phyloP scores from a whole-genome alignment of 2,888 invertebrate species.

The Trichopoda pennipes region DNA sequence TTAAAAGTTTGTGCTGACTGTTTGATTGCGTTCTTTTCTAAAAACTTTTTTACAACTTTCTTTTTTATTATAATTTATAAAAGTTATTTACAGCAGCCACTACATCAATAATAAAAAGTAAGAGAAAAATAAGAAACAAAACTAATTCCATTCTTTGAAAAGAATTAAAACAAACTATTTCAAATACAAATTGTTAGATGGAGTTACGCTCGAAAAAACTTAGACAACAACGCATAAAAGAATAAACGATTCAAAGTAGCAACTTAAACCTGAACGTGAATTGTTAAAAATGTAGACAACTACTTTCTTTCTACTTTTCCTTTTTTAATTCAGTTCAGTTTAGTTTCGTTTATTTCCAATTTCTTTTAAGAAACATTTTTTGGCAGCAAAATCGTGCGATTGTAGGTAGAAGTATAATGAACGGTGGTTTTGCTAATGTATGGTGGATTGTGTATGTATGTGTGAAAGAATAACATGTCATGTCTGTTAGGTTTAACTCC shows the following conservation, averaged over 20 bases:
- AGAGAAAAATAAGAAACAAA: background rate
- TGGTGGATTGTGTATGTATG: too few species aligned
- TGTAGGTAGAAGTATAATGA: too few species aligned
- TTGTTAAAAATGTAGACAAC: background rate
- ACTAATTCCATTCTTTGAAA: conserved; percentile 5
- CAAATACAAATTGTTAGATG: conserved; percentile 21
- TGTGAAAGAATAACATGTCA: too few species aligned
- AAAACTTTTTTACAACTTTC: background rate
- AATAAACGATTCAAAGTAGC: background rate
- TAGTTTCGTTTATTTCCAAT: background rate
- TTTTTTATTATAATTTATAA: background rate
- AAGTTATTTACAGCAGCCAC: conserved; percentile 44
- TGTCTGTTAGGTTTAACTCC: too few species aligned
- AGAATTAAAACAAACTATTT: conserved; percentile 32
- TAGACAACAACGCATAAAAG: background rate
- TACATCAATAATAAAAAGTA: background rate
- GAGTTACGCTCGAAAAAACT: conserved; percentile 36
- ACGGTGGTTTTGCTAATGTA: too few species aligned
- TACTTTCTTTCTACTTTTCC: background rate
- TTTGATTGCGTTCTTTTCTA: conserved; percentile 14
- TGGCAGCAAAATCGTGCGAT: background rate
- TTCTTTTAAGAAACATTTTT: background rate
- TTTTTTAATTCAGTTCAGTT: background rate
- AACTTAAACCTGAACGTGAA: background rate
- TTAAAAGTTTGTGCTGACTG: background rate